Base-by-base conservation (phyloP, 2,888 invertebrate genomes). In the Tetragnatha montana region DNA sequence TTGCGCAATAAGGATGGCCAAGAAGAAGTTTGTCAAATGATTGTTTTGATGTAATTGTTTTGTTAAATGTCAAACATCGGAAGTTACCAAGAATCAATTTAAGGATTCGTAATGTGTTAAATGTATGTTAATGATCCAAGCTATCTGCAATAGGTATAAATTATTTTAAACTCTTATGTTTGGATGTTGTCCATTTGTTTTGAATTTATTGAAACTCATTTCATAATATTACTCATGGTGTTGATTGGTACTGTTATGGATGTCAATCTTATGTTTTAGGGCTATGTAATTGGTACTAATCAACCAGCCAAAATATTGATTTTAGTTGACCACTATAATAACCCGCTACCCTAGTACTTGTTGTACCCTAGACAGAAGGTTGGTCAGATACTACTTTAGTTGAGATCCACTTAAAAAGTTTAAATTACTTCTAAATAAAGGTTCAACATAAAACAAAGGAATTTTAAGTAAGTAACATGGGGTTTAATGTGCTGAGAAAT, bases 1-100 rank as follows among this genome's bases (percentile, higher is more conserved):
- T 87, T 87, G 81, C 87, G 87, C 87, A 87, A 87, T 87, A 79
- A 82, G 60, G 51, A 74, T 82, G 70, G 22, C 22, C n/a, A 50
- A 82, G 51, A 19, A 82, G 50, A 71, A 51, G 51, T 73, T 79
- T 60, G 35, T 35, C 50, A 51, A 87, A 74, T 87, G 69, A 70
- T 76, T 81, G 60, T 76, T 81, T 69, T 76, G 87, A 81, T 50
- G 19, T 71, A 70, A 35, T 71, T 70, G 14, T 50, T 51, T 60
- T 6, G 69, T 85, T 14, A 78, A 51, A 73, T 50, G 73, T 82
- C 82, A 60, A 74, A 60, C 70, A 71, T 71, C 70, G 47, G 21
- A 47, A 49, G n/a, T n/a, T 17, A 50, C 47, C 17, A 22, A 69
- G 6, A 80, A 80, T 60, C 12, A 80, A 14, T 60, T 60, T n/a